Conservation (phyloP, 1,140 invertebrate species). For the Drosophila watanabei region DNA sequence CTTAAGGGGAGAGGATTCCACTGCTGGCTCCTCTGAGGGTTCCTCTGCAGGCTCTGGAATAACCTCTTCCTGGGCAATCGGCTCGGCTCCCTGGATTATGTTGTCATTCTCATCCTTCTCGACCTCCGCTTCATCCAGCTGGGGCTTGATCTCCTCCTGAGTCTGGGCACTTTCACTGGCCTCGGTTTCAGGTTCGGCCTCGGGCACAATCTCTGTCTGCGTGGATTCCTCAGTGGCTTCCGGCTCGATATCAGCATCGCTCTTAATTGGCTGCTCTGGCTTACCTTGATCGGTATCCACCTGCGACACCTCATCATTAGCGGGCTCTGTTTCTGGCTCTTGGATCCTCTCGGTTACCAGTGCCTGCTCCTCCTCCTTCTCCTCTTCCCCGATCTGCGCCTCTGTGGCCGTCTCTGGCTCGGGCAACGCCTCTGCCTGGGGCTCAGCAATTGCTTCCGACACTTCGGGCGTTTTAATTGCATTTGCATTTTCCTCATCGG, state of each 20-base stretch:
- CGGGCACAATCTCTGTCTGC: constrained; percentile 21
- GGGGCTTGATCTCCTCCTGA: constrained; percentile 6
- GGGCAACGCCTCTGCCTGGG: constrained; percentile 31
- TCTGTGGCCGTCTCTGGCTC: constrained; percentile 30
- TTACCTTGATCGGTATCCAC: constrained; percentile 37
- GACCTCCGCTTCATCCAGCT: constrained; percentile 42
- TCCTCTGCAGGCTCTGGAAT: constrained; percentile 31
- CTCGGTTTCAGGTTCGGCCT: constrained; percentile 34
- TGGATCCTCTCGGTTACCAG: constrained; percentile 19
- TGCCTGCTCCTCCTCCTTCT: constrained; percentile 26
- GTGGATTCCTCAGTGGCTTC: constrained; percentile 27
- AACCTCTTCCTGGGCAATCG: constrained; percentile 54
- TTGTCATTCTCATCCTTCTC: constrained; percentile 75
- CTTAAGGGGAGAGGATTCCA: not conserved
- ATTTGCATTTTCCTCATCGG: constrained; percentile 66
- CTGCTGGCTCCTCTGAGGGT: constrained; percentile 1
- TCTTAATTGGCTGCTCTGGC: constrained; percentile 42
- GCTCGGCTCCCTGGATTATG: constrained; percentile 78
- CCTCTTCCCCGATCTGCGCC: constrained; percentile 14
- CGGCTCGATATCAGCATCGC: constrained; percentile 33
- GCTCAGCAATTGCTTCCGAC: constrained; percentile 70
- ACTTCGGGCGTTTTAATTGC: constrained; percentile 82
- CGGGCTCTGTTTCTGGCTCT: constrained; percentile 23
- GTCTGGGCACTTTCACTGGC: constrained; percentile 62
- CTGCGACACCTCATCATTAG: constrained; percentile 64